Base-by-base conservation (phyloP, 23 tunicate species). In the Trididemnum miniatum region DNA sequence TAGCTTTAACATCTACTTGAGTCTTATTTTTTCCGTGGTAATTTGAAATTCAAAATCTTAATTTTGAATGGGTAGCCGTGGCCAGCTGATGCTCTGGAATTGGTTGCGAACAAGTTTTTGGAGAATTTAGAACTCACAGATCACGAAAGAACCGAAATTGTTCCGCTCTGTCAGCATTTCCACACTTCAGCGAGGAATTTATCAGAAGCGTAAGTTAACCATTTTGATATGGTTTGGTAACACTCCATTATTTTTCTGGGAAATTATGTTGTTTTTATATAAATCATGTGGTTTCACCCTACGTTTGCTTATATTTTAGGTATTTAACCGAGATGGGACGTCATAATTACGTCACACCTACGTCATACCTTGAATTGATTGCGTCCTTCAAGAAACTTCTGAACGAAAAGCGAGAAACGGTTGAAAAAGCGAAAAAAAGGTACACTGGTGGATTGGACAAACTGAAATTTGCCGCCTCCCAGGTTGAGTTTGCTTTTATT, bases 11-110 rank as follows among this genome's bases (percentile, higher is more conserved):
- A n/a, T n/a, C n/a, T n/a, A n/a, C n/a, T n/a, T n/a, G n/a, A n/a
- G n/a, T n/a, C n/a, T n/a, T n/a, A n/a, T n/a, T n/a, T n/a, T n/a
- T n/a, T n/a, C n/a, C n/a, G n/a, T n/a, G n/a, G n/a, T n/a, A n/a
- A n/a, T n/a, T n/a, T n/a, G n/a, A n/a, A n/a, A n/a, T n/a, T n/a
- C n/a, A n/a, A n/a, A n/a, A n/a, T n/a, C n/a, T n/a, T n/a, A n/a
- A n/a, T n/a, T n/a, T n/a, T n/a, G n/a, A n/a, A 44, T 44, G 9
- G 26, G 67, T 82, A 92, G 98, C 96, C 99, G 0, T 95, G 99
- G 99, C 99, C 99, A 63, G 96, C 94, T 20, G 99, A 95, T 82
- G 99, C 99, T 20, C 71, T 95, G 76, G 99, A 95, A 52, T 80
- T 90, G 63, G 99, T 95, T n/a, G 99, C 99, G 2, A 95, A 95